A percentile compares a stretch with the other conserved stretches of the same genome.
Evolutionary conservation across 2,888 invertebrate genomes (phyloP).

Genomic region (Agrotis ipsilon): DNA sequence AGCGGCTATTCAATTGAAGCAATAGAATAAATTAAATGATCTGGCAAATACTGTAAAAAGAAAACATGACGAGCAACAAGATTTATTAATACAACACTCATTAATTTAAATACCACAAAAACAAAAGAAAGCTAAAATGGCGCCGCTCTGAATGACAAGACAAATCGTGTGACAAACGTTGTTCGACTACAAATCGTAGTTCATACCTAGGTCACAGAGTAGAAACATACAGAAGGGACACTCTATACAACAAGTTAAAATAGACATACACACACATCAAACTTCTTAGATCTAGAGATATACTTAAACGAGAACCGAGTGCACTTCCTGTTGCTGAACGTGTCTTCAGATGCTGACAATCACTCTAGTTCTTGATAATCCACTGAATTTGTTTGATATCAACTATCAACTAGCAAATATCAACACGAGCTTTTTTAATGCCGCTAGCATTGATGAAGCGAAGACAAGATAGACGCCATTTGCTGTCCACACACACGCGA

Average conservation of each 20-base stretch:
- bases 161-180: constrained; percentile 46
- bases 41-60: background rate
- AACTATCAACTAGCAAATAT: no score
- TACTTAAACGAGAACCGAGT: background rate
- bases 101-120: constrained; percentile 24
- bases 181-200: constrained; percentile 40
- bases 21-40: background rate
- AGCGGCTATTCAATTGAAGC: no score
- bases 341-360: background rate
- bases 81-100: constrained; percentile 16
- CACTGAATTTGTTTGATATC: no score
- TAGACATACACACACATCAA: background rate
- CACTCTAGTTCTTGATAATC: no score
- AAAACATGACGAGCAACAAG: background rate
- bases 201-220: background rate
- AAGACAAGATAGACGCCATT: no score
- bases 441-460: no score
- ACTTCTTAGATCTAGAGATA: background rate
- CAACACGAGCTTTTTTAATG: no score
- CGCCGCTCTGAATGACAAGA: constrained; percentile 36
- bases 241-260: background rate
- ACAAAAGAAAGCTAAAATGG: constrained; percentile 29
- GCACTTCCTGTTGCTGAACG: background rate
- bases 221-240: constrained; percentile 2
- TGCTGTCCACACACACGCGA: no score